A percentile compares a stretch with the other conserved stretches of the same genome.
phyloP scores from a whole-genome alignment of 2,888 invertebrate genomes.

The Mythimna vitellina region DNA sequence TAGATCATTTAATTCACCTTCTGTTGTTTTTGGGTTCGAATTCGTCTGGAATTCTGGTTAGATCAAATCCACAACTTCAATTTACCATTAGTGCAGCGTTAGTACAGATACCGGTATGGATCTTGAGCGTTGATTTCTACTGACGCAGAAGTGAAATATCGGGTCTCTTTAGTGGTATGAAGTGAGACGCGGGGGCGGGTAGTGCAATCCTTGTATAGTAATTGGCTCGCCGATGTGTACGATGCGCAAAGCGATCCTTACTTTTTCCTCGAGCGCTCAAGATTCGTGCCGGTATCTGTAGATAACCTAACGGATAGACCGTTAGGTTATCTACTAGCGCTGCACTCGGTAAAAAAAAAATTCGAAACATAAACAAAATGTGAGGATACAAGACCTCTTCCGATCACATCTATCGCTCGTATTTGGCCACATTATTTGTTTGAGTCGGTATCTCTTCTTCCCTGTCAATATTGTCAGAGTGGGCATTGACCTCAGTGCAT shows the following conservation, averaged over 20 bases:
- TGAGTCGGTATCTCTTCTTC: slow-evolving; percentile 81
- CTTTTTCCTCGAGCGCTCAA: too few species aligned
- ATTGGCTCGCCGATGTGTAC: too few species aligned
- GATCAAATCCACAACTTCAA: neutral
- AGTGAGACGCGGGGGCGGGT: too few species aligned
- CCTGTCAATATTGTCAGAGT: slow-evolving; percentile 84
- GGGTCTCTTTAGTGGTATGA: too few species aligned
- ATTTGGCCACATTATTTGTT: slow-evolving; percentile 85
- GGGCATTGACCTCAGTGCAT: slow-evolving; percentile 81
- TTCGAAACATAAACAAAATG: slow-evolving; percentile 45
- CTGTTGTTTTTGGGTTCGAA: neutral
- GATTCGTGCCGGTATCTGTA: too few species aligned
- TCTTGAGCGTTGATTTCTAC: too few species aligned
- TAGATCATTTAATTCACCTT: slow-evolving; percentile 6
- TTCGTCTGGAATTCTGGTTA: neutral
- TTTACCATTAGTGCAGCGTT: neutral
- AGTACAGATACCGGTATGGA: too few species aligned
- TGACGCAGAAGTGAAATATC: too few species aligned
- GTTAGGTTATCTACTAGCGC: too few species aligned
- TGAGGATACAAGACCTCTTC: slow-evolving; percentile 56
- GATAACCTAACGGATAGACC: too few species aligned
- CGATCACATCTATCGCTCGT: slow-evolving; percentile 72
- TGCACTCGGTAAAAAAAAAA: slow-evolving; percentile 4
- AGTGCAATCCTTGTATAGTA: too few species aligned
- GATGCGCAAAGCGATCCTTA: too few species aligned